Evolutionary conservation across 2,888 invertebrate species (phyloP).

Genomic region (Pherbina coryleti): DNA sequence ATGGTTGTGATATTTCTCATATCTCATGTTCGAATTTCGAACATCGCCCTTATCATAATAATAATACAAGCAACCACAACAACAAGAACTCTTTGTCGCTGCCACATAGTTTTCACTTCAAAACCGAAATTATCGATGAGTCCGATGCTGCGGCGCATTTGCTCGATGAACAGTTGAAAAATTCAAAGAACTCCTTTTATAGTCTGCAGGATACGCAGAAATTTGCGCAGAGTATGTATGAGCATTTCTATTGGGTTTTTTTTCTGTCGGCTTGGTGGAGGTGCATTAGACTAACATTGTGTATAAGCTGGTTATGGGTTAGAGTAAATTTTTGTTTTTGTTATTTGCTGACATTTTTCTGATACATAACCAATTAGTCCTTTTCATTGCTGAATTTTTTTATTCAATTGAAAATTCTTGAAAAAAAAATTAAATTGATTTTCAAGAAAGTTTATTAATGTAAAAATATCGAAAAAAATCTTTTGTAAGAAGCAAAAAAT

Average conservation of each 20-base stretch:
- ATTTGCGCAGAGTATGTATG: constrained; percentile 2
- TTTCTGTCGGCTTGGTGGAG: background rate
- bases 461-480: no score
- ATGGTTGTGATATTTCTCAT: constrained; percentile 62
- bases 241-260: background rate
- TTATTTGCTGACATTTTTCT: no score
- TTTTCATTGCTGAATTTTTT: no score
- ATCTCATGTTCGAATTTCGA: constrained; percentile 51
- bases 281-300: no score
- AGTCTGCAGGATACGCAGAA: background rate
- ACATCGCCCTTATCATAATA: constrained; percentile 5
- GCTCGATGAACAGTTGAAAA: background rate
- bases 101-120: constrained; percentile 1
- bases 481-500: no score
- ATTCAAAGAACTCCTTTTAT: background rate
- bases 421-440: no score
- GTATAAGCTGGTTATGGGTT: no score
- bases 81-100: constrained; percentile 14
- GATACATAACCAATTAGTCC: no score
- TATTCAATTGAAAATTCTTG: no score
- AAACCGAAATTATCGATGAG: constrained; percentile 10
- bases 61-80: background rate
- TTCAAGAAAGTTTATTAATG: no score
- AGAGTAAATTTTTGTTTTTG: no score
- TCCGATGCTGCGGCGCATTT: background rate